Base-by-base conservation (phyloP, 1,140 invertebrate genomes). In the Latrodectus geometricus region DNA sequence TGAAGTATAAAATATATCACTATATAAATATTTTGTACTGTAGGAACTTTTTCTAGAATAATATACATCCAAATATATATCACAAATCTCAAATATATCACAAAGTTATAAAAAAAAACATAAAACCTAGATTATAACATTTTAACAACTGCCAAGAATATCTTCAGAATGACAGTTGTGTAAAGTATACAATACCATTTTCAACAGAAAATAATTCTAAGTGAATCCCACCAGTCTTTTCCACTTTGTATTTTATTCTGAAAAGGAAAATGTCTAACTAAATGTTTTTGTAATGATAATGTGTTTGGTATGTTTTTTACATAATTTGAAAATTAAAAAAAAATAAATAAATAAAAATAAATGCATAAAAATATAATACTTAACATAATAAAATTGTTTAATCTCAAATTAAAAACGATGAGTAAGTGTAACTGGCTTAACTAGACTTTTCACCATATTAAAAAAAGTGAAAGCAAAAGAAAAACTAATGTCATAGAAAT, bases 141-240 rank as follows among this genome's bases (percentile, higher is more conserved):
- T 77, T 15, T 61, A 77, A 77, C 52, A 69, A 21, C 68, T 81
- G 79, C 79, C 79, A 81, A 54, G 11, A 81, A 52, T 56, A 21
- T 15, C 65, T 79, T 79, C 23, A 70, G 48, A 70, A 79, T 69
- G 77, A 50, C 77, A 69, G 77, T 81, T 14, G 11, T 17, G 54
- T 11, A 81, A 70, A 20, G 70, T 54, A 81, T 81, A 81, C 79
- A 70, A 72, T 81, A 81, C 79, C 79, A 81, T 70, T 81, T 81
- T 81, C 79, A 81, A 81, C 79, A 81, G 79, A 81, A 81, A 81
- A 81, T 81, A 81, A 81, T 49, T 81, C 68, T 81, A 61, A 81
- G 79, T 81, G 79, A 81, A 81, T 81, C 79, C 79, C 79, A 81
- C 79, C 79, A 81, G 79, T 81, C 79, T 81, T 81, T 81, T 50